Evolutionary conservation across 1,140 invertebrate genomes (phyloP).

Genomic region (Vanessa tameamea): DNA sequence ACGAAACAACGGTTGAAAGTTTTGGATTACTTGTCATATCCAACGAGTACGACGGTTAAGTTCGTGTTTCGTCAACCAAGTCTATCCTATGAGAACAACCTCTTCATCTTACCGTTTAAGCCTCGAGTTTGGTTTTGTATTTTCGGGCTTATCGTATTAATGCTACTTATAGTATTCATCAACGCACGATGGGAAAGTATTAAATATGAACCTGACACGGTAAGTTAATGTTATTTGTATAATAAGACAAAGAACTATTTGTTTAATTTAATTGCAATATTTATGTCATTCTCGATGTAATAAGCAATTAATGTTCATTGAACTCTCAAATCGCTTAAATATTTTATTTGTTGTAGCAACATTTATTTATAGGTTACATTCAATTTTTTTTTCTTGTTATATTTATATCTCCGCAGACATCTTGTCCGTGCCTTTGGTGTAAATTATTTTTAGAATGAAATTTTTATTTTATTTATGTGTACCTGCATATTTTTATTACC

Average conservation of each 20-base stretch:
- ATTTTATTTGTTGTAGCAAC: neutral
- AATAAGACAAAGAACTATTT: too few species aligned
- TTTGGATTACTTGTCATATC: slow-evolving; percentile 82
- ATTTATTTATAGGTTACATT: too few species aligned
- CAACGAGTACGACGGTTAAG: slow-evolving; percentile 77
- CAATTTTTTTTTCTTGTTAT: too few species aligned
- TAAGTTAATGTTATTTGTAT: slow-evolving; percentile 28
- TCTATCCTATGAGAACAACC: slow-evolving; percentile 83
- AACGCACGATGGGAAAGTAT: slow-evolving; percentile 66
- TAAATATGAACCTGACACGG: slow-evolving; percentile 37
- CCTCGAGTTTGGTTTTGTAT: slow-evolving; percentile 81
- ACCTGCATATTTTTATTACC: too few species aligned
- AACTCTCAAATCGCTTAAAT: neutral
- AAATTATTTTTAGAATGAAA: too few species aligned
- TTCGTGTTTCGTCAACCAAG: slow-evolving; percentile 84
- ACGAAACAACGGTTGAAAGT: slow-evolving; percentile 77
- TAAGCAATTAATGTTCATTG: slow-evolving; percentile 2
- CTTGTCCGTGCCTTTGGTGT: too few species aligned
- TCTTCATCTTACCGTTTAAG: slow-evolving; percentile 83
- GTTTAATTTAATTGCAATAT: neutral
- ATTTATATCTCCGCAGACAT: too few species aligned
- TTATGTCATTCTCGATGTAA: neutral
- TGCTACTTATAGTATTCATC: slow-evolving; percentile 67
- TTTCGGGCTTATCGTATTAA: slow-evolving; percentile 69
- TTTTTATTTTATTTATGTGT: too few species aligned